Evolutionary conservation across 2,888 invertebrate genomes (phyloP), one percentile per base, ranked within the genome.

Genomic region (Lydus trimaculatus): DNA sequence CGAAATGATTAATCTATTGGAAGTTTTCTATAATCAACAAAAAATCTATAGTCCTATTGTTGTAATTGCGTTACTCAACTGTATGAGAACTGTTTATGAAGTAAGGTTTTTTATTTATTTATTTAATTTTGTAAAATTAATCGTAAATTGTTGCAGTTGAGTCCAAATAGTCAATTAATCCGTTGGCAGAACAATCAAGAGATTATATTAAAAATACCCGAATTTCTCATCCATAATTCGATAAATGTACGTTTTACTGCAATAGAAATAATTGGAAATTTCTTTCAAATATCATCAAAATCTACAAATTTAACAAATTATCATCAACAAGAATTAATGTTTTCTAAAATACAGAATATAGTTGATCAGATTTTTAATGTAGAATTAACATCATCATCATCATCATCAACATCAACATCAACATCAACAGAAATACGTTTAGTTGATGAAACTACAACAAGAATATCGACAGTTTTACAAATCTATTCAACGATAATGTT

Each of bases 391-490:
- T 23, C 52, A 23, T 11, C 43, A 7, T 17, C 17, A n/a, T n/a
- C n/a, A n/a, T n/a, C n/a, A n/a, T n/a, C n/a, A n/a, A n/a, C n/a
- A n/a, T n/a, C n/a, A n/a, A n/a, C n/a, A n/a, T n/a, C n/a, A 6
- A 2, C 43, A 48, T 20, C 48, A 20, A 48, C 69, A 76, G 84
- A 86, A 65, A 82, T 85, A 43, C 84, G 88, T 75, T 75, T 86
- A 61, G 85, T 85, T 70, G 91, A 91, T 76, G 91, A 92, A 82
- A 84, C 85, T 1, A 83, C 85, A 0, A 90, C 89, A 71, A 85
- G 90, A 78, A 88, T 89, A 0, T 84, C 87, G 0, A 89, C 89
- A 52, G 87, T 89, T 8, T 82, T 92, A 20, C 88, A 91, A 61
- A 86, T 87, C 33, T 86, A 89, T 70, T 84, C 87, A 17, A 84